phyloP scores from a whole-genome alignment of 2,888 invertebrate species.

The Callinectes sapidus region DNA sequence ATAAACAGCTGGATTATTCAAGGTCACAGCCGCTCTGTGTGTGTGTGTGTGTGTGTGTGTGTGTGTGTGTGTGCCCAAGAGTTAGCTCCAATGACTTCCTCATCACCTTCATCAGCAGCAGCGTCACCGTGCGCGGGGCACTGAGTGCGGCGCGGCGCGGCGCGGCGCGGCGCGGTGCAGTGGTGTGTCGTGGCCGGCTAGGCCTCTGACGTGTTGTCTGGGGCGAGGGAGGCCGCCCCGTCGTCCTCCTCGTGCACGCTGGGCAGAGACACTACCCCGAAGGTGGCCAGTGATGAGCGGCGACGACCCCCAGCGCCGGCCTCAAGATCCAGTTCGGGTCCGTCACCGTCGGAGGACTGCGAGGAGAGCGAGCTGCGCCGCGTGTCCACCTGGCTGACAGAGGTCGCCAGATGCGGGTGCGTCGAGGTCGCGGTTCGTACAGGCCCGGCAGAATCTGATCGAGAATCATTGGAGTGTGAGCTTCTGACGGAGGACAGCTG shows the following conservation, averaged over 20 bases:
- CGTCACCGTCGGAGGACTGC: constrained; percentile 41
- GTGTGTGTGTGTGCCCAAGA: constrained; percentile 37
- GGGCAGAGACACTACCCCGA: constrained; percentile 51
- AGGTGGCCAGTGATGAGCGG: constrained; percentile 50
- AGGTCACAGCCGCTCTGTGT: neutral
- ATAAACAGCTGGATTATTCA: too few species aligned
- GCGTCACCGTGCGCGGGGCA: neutral
- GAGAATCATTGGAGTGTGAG: constrained; percentile 46
- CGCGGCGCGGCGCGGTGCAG: neutral
- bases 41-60: constrained; percentile 42
- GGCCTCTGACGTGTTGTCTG: neutral
- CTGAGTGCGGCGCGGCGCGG: neutral
- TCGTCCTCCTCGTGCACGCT: constrained; percentile 69
- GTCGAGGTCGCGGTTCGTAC: neutral
- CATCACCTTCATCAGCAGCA: neutral
- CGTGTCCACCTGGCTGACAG: constrained; percentile 66
- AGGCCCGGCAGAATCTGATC: constrained; percentile 25
- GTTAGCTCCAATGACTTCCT: neutral
- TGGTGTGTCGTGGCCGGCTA: neutral
- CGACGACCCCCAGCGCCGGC: constrained; percentile 39
- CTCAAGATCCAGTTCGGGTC: constrained; percentile 18
- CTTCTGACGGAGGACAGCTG: constrained; percentile 59
- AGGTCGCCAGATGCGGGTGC: constrained; percentile 55
- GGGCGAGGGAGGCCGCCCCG: constrained; percentile 13
- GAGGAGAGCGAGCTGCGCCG: constrained; percentile 55